Conservation (phyloP, 2,113 vertebrate species). For the Archocentrus centrarchus region DNA sequence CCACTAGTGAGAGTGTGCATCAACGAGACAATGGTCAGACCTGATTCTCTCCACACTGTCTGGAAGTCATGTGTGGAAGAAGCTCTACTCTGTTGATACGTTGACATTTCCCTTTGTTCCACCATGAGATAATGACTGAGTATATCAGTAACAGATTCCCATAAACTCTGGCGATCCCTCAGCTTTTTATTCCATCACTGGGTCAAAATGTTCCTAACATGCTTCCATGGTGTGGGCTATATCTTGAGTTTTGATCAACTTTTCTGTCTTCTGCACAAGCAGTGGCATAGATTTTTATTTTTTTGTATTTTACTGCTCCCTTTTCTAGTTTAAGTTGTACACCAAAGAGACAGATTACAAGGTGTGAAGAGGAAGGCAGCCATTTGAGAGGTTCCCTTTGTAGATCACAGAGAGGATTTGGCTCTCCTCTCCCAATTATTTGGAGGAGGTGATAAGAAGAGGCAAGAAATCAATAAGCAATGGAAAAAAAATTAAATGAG, state of each 20-base stretch:
- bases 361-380: background rate
- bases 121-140: background rate
- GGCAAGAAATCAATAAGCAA: conserved; percentile 58
- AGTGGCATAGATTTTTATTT: background rate
- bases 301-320: background rate
- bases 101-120: background rate
- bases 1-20: background rate
- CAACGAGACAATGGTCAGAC: background rate
- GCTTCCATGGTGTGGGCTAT: background rate
- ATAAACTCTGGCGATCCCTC: background rate
- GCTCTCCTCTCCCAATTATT: conserved; percentile 52
- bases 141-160: background rate
- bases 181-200: background rate
- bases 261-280: background rate
- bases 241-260: background rate
- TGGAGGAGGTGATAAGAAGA: conserved; percentile 37
- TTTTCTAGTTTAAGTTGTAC: background rate
- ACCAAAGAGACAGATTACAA: conserved; percentile 5
- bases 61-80: background rate
- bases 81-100: background rate
- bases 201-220: background rate
- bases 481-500: conserved; percentile 37
- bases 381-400: conserved; percentile 39
- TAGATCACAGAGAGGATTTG: conserved; percentile 40
- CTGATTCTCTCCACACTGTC: background rate